phyloP scores from a whole-genome alignment of 92 coral and sea anemone genomes.

The Desmophyllum pertusum region DNA sequence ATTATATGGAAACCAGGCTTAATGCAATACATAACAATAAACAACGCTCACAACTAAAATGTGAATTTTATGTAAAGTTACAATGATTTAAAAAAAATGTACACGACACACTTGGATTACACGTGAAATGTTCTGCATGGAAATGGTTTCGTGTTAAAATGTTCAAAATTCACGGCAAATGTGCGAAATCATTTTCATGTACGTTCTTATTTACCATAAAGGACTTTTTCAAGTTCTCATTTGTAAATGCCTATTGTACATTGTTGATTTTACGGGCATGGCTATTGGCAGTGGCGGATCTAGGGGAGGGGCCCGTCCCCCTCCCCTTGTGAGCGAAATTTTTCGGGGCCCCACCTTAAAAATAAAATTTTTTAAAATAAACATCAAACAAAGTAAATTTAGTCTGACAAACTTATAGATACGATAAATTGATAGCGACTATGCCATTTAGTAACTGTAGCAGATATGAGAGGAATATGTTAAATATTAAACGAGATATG shows the following conservation, averaged over 20 bases:
- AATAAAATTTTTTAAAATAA: no score
- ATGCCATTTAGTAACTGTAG: no score
- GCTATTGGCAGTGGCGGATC: no score
- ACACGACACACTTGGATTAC: background rate
- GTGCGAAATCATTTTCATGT: background rate
- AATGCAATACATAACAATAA: background rate
- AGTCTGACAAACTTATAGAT: no score
- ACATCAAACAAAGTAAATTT: no score
- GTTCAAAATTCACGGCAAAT: background rate
- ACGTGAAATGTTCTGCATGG: background rate
- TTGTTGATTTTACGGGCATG: background rate
- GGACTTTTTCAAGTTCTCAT: background rate
- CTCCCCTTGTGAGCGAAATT: no score
- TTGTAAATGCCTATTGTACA: background rate
- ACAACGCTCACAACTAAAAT: background rate
- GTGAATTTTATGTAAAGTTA: conserved; percentile 7
- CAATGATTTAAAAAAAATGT: background rate
- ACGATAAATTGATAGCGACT: no score
- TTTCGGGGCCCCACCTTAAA: no score
- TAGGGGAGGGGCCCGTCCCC: no score
- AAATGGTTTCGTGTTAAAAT: background rate
- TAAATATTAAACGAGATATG: no score
- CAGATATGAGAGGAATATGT: no score
- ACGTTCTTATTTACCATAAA: background rate
- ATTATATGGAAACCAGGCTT: no score